phyloP scores from a whole-genome alignment of 1,140 invertebrate species.

The Euwallacea fornicatus region DNA sequence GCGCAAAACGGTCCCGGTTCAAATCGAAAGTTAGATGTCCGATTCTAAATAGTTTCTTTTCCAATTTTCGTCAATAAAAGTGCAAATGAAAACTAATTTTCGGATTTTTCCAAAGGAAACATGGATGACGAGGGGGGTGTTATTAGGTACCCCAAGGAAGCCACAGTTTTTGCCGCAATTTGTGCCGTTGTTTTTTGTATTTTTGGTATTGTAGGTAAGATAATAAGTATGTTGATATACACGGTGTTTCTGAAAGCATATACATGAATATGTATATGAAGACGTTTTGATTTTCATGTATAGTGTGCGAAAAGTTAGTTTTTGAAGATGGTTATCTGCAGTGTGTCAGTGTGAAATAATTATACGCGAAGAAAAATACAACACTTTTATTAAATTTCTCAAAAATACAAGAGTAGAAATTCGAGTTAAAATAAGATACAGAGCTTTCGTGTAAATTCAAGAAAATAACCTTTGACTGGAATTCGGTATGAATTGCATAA shows the following conservation, averaged over 20 bases:
- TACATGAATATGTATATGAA: neutral
- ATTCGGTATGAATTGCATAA: too few species aligned
- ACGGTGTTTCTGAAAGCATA: neutral
- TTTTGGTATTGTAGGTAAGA: constrained; percentile 72
- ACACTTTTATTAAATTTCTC: too few species aligned
- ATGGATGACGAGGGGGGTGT: constrained; percentile 34
- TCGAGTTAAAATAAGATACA: too few species aligned
- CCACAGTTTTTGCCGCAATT: constrained; percentile 72
- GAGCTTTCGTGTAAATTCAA: too few species aligned
- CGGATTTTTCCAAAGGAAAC: constrained; percentile 15
- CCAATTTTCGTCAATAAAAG: neutral
- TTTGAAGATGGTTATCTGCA: neutral
- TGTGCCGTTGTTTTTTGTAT: constrained; percentile 78
- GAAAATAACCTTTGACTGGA: too few species aligned
- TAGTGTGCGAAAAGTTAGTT: neutral
- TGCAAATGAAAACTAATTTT: constrained; percentile 4
- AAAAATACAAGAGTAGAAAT: too few species aligned
- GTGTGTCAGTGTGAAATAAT: too few species aligned
- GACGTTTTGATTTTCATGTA: neutral
- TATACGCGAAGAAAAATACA: too few species aligned
- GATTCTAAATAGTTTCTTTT: neutral
- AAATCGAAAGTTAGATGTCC: too few species aligned
- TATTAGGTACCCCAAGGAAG: constrained; percentile 66
- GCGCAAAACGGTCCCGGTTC: too few species aligned
- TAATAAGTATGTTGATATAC: neutral